Evolutionary conservation across 2,797 vertebrate species (phyloP).

Genomic region (Takifugu ocellatus): DNA sequence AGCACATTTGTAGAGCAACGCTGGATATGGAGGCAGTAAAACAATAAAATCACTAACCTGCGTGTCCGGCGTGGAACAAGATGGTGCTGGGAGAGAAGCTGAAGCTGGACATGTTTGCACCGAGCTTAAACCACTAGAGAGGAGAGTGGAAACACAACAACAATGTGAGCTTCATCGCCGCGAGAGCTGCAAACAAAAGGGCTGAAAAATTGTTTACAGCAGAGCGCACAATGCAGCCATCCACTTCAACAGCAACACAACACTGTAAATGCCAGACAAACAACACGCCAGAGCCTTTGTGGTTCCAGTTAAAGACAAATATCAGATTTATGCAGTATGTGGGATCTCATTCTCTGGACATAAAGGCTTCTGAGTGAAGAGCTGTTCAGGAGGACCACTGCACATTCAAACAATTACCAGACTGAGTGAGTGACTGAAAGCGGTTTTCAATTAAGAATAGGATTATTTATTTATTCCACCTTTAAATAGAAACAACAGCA

Average conservation of each 20-base stretch:
- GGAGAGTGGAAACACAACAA: conserved; percentile 25
- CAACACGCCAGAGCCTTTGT: conserved; percentile 48
- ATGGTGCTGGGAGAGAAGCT: conserved; percentile 93
- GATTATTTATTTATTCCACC: neutral
- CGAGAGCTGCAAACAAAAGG: conserved; percentile 47
- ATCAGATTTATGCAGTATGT: conserved; percentile 24
- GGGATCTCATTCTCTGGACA: conserved; percentile 25
- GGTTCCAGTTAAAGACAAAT: conserved; percentile 48
- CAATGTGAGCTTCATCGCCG: neutral
- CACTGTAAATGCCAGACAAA: conserved; percentile 36
- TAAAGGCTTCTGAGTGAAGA: conserved; percentile 36
- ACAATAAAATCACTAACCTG: conserved; percentile 78
- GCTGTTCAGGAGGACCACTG: conserved; percentile 21
- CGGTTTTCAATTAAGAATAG: conserved; percentile 11
- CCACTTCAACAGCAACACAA: conserved; percentile 44
- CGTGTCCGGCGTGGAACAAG: conserved; percentile 93
- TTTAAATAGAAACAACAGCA: conserved; percentile 6
- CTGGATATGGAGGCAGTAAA: conserved; percentile 4
- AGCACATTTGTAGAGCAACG: conserved; percentile 16
- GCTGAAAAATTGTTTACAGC: conserved; percentile 39
- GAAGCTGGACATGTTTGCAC: conserved; percentile 96
- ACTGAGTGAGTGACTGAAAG: neutral
- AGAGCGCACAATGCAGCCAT: conserved; percentile 38
- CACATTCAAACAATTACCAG: neutral
- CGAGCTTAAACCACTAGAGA: conserved; percentile 93